A percentile compares a stretch with the other conserved stretches of the same genome.
These are phyloP conservation scores for Microplitis manilae DNA, from an alignment of 2,888 invertebrate genomes.

Conservation along the genomic window DNA sequence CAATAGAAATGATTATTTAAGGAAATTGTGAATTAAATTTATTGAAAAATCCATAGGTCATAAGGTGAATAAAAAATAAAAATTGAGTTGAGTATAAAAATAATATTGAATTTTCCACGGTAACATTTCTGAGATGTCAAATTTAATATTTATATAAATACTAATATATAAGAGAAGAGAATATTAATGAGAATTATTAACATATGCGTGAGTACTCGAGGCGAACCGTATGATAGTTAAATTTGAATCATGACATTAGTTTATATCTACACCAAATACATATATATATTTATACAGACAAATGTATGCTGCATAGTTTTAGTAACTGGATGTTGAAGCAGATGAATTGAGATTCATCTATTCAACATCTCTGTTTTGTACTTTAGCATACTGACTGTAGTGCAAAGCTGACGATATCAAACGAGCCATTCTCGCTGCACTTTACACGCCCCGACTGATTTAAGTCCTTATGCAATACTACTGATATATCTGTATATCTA, in stretches of 20 bases:
- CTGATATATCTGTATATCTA: not conserved
- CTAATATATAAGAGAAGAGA: not conserved
- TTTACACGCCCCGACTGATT: slow-evolving; percentile 48
- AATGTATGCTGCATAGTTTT: no score
- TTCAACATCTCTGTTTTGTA: not conserved
- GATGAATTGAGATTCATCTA: not conserved
- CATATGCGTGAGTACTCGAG: not conserved
- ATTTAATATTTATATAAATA: no score
- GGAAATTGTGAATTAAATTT: no score
- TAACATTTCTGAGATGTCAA: no score
- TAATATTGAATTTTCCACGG: no score
- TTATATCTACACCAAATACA: not conserved
- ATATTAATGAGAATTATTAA: not conserved
- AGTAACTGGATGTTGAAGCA: no score
- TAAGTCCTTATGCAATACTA: slow-evolving; percentile 46
- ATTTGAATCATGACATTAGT: not conserved
- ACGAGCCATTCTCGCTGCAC: slow-evolving; percentile 34
- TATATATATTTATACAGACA: no score
- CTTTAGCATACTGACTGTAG: not conserved
- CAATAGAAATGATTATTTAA: no score
- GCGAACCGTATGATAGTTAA: not conserved
- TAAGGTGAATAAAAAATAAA: no score
- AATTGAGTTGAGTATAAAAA: no score
- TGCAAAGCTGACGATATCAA: slow-evolving; percentile 31
- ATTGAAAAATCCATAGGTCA: no score